A percentile compares a stretch with the other conserved stretches of the same genome.
These are phyloP conservation scores for Pocillopora grandis DNA, from an alignment of 92 coral and sea anemone species.

Conservation along the genomic window DNA sequence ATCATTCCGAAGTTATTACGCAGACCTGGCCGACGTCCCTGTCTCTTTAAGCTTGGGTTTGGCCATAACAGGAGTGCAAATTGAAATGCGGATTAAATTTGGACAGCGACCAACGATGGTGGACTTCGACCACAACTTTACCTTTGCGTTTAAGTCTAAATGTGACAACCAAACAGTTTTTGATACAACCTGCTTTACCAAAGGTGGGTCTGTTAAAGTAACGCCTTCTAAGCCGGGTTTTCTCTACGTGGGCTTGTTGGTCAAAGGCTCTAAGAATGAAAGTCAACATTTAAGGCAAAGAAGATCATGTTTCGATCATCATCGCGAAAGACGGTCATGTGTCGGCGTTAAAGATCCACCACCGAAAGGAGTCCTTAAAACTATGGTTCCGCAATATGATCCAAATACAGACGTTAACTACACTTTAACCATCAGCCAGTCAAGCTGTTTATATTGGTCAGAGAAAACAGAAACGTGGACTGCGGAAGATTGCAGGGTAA, in stretches of 20 bases:
- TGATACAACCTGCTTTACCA: conserved; percentile 7
- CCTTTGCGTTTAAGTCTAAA: neutral
- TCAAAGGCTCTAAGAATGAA: neutral
- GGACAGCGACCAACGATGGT: conserved; percentile 23
- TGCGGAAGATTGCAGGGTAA: conserved; percentile 53
- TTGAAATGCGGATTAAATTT: conserved; percentile 20
- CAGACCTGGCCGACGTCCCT: conserved; percentile 23
- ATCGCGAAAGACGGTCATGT: conserved; percentile 56
- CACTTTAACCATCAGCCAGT: conserved; percentile 38
- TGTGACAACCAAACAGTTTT: neutral
- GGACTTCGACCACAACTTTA: conserved; percentile 37
- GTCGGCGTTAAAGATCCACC: conserved; percentile 58
- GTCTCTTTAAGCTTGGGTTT: conserved; percentile 7
- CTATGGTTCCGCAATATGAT: conserved; percentile 37
- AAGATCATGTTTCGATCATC: conserved; percentile 56
- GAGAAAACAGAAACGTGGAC: conserved; percentile 51
- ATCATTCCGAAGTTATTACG: conserved; percentile 23
- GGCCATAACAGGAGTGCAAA: neutral
- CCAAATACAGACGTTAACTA: conserved; percentile 57
- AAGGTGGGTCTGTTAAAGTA: neutral
- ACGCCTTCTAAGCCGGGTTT: conserved; percentile 10
- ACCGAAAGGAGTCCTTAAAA: conserved; percentile 31
- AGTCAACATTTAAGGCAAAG: conserved; percentile 28
- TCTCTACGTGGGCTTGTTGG: conserved; percentile 16
- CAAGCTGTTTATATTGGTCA: conserved; percentile 61